Conservation (phyloP, 2,797 vertebrate genomes). For the Cryptoprocta ferox region DNA sequence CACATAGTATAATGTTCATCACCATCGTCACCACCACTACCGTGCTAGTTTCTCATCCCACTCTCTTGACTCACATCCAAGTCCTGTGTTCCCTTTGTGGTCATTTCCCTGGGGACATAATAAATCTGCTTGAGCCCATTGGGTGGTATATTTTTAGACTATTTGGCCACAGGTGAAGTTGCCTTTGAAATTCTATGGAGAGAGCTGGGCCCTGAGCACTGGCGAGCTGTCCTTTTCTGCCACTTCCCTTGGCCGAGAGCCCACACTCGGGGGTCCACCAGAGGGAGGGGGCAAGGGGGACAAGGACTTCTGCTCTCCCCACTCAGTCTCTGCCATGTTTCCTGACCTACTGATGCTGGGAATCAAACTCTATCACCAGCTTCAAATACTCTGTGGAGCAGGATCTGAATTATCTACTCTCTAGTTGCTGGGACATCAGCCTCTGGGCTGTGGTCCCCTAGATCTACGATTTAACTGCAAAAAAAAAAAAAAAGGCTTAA, state of each 20-base stretch:
- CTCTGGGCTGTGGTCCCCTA: not conserved
- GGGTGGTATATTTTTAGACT: not conserved
- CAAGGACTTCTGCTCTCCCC: not conserved
- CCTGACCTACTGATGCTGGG: not conserved
- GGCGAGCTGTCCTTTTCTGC: not conserved
- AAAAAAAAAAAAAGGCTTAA: not conserved
- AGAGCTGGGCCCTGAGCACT: not conserved
- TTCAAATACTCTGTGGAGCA: constrained; percentile 1
- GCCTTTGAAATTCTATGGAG: constrained; percentile 25
- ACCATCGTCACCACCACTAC: not conserved
- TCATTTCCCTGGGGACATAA: constrained; percentile 27
- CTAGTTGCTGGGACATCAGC: not conserved
- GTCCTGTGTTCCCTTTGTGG: not conserved
- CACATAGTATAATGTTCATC: not conserved
- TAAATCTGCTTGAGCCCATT: constrained; percentile 13
- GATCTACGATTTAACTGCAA: constrained; percentile 14
- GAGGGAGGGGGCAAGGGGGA: not conserved
- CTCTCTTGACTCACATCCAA: not conserved
- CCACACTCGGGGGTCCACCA: not conserved
- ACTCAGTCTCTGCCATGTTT: not conserved
- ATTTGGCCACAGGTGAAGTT: constrained; percentile 14
- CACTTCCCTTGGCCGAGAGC: not conserved
- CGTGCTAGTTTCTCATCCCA: not conserved
- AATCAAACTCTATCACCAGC: not conserved
- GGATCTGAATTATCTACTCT: not conserved